Conservation (phyloP, 1,140 invertebrate species). For the Zaprionus africanus region DNA sequence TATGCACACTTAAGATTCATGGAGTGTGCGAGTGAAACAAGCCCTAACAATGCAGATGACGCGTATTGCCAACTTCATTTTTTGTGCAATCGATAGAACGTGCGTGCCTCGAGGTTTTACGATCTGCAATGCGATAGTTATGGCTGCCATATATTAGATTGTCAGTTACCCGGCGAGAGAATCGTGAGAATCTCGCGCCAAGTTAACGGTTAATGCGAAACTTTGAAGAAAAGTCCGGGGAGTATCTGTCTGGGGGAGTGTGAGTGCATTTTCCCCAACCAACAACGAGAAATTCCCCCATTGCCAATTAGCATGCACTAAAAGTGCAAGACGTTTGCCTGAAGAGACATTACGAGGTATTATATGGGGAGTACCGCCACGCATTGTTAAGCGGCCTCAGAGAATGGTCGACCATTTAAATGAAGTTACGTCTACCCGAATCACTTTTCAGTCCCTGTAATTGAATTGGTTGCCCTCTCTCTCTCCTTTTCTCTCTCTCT, state of each 20-base stretch:
- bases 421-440: constrained; percentile 57
- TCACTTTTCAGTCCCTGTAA: constrained; percentile 65
- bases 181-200: constrained; percentile 65
- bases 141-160: constrained; percentile 67
- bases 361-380: constrained; percentile 59
- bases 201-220: constrained; percentile 71
- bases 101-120: constrained; percentile 41
- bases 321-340: constrained; percentile 73
- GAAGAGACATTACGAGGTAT: constrained; percentile 53
- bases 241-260: neutral
- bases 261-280: neutral
- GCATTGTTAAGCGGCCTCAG: constrained; percentile 63
- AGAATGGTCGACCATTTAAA: constrained; percentile 66
- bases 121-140: constrained; percentile 64
- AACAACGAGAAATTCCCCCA: constrained; percentile 23
- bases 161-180: constrained; percentile 27
- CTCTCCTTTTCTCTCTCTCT: constrained; percentile 1
- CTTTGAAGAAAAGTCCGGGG: constrained; percentile 15
- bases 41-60: constrained; percentile 19
- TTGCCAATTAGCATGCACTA: constrained; percentile 76
- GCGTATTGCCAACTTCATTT: constrained; percentile 18
- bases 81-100: constrained; percentile 56
- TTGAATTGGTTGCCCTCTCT: constrained; percentile 58
- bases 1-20: constrained; percentile 26
- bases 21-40: constrained; percentile 5